Conservation (phyloP, 2,888 invertebrate species). For the Physocephala rufipes region DNA sequence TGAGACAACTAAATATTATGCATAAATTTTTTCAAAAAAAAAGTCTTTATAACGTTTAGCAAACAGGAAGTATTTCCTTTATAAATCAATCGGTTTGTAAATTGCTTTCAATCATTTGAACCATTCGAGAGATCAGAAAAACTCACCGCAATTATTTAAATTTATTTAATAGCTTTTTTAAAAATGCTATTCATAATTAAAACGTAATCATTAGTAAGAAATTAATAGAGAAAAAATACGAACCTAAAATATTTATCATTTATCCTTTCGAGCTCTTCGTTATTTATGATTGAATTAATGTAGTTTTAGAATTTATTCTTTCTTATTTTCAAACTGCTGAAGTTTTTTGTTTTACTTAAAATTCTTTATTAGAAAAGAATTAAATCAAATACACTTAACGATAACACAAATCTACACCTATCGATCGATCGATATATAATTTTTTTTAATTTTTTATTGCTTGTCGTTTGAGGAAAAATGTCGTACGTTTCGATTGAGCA, state of each 20-base stretch:
- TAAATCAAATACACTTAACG: neutral
- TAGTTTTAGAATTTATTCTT: neutral
- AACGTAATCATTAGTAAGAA: neutral
- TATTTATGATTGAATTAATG: conserved; percentile 8
- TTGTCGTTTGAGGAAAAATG: conserved; percentile 34
- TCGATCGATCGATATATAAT: conserved; percentile 31
- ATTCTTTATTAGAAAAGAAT: conserved; percentile 23
- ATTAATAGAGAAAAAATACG: neutral
- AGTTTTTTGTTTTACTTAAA: conserved; percentile 13
- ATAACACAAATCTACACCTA: conserved; percentile 24
- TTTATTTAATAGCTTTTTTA: neutral
- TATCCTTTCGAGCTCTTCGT: neutral
- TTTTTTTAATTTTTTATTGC: conserved; percentile 40
- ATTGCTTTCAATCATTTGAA: no score
- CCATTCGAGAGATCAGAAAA: no score
- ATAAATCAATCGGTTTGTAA: no score
- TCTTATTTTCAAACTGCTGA: neutral
- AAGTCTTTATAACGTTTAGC: no score
- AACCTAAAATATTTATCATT: neutral
- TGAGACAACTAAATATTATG: no score
- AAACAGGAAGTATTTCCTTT: no score
- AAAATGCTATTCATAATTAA: neutral
- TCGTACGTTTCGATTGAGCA: conserved; percentile 65
- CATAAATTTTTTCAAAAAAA: no score
- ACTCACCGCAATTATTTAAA: neutral